These are phyloP conservation scores for Caenorhabditis brenneri DNA, from an alignment of 1,140 invertebrate genomes.

Conservation along the genomic window DNA sequence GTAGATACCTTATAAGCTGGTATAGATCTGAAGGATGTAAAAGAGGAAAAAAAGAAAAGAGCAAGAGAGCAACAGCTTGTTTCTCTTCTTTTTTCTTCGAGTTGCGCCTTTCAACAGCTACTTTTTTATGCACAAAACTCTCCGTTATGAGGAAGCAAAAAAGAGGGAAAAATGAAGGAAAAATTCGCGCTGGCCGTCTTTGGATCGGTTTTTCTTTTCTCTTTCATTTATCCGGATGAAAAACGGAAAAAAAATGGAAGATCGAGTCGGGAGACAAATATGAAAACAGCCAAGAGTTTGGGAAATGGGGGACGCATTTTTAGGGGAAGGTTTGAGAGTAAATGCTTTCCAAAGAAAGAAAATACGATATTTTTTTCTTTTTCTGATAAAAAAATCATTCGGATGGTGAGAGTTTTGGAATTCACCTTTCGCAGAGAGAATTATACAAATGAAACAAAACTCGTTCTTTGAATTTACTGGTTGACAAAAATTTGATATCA, in stretches of 20 bases:
- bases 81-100: neutral
- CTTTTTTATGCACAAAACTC: conserved; percentile 41
- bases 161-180: conserved; percentile 21
- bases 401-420: too few species aligned
- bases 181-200: conserved; percentile 25
- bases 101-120: conserved; percentile 38
- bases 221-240: conserved; percentile 32
- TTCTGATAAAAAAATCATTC: too few species aligned
- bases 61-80: conserved; percentile 28
- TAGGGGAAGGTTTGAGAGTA: too few species aligned
- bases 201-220: conserved; percentile 21
- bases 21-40: neutral
- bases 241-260: neutral
- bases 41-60: conserved; percentile 6
- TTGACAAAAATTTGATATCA: too few species aligned
- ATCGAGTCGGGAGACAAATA: neutral
- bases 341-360: too few species aligned
- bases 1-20: too few species aligned
- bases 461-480: too few species aligned
- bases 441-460: too few species aligned
- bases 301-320: too few species aligned
- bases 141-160: conserved; percentile 14
- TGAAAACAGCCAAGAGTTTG: neutral
- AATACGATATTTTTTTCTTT: too few species aligned
- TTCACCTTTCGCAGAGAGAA: too few species aligned